Base-by-base conservation (phyloP, 64 coral and sea anemone genomes). In the Actinia tenebrosa region DNA sequence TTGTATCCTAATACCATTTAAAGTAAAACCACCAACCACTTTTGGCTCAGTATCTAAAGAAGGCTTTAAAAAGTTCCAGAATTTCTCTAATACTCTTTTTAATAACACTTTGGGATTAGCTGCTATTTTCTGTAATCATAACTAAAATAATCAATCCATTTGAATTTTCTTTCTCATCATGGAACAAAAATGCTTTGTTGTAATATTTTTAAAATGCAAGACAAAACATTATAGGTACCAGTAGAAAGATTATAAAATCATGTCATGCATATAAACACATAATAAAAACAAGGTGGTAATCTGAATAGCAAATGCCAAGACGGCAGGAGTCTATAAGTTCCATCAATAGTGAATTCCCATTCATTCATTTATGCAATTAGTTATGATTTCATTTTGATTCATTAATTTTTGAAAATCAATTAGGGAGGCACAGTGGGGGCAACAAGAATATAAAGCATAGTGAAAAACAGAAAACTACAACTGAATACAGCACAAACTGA, bases 221-320 rank as follows among this genome's bases (percentile, higher is more conserved):
- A 50, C 47, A 50, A 50, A 50, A 50, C 47, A 50, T 50, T 50
- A 4, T 50, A 58, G 56, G 56, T 58, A 58, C 53, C 11, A 11
- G 53, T 11, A 6, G 19, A 66, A n/a, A 66, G 63, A 66, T 23
- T 66, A 7, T 1, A 7, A n/a, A 9, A 8, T 4, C 22, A 66
- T 66, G 5, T 66, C 63, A 66, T 23, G n/a, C 63, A 66, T 66
- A 23, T 66, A 66, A 8, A 9, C n/a, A 66, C 0, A 7, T n/a
- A 10, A 23, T n/a, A 66, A 23, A 5, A n/a, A 61, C 60, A 61
- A 61, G 60, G n/a, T 66, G 63, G 20, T 45, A 53, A 83, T 82
- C 62, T 83, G 58, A 43, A 53, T 30, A 71, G 25, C 53, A 72
- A 30, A 64, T 89, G 45, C 43, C 79, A 78, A 84, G 7, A 66